Base-by-base conservation (phyloP, 35 echinoderm and acorn worm genomes). In the Amphiura filiformis region DNA sequence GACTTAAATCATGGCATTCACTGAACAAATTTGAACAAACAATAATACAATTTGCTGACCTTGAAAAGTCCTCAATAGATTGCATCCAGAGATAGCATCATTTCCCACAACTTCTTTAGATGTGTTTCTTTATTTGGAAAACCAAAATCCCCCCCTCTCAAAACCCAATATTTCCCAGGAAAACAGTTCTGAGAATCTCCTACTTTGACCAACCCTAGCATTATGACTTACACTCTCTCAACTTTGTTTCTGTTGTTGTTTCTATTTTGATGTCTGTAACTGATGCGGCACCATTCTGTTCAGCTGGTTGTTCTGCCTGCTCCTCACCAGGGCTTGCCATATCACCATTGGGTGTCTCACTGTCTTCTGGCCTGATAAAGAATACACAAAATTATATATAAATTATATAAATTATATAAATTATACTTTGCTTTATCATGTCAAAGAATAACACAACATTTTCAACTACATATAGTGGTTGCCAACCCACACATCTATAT, bases 371-470 rank as follows among this genome's bases (percentile, higher is more conserved):
- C 31, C 26, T 7, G 39, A 65, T 32, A 90, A 42, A 35, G 65
- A 82, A 75, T 11, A 37, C 32, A 79, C 34, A 70, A 34, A 83
- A n/a, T n/a, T n/a, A n/a, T n/a, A n/a, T n/a, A n/a, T n/a, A n/a
- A n/a, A n/a, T n/a, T n/a, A n/a, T n/a, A n/a, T n/a, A n/a, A n/a
- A n/a, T n/a, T n/a, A n/a, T n/a, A n/a, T n/a, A n/a, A n/a, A n/a
- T n/a, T n/a, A n/a, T n/a, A n/a, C n/a, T n/a, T n/a, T n/a, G n/a
- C n/a, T n/a, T n/a, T n/a, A n/a, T n/a, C n/a, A n/a, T n/a, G 84
- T 37, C 36, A 87, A 5, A 56, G 65, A 65, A 30, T 87, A 75
- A 80, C 61, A 78, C 32, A 75, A 9, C 36, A 79, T 37, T 79
- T 87, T 56, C 39, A 30, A 31, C 56, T 87, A 35, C 38, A 35